Evolutionary conservation across 2,797 vertebrate genomes (phyloP), one percentile per base, ranked within the genome.

Genomic region (Falco naumanni): DNA sequence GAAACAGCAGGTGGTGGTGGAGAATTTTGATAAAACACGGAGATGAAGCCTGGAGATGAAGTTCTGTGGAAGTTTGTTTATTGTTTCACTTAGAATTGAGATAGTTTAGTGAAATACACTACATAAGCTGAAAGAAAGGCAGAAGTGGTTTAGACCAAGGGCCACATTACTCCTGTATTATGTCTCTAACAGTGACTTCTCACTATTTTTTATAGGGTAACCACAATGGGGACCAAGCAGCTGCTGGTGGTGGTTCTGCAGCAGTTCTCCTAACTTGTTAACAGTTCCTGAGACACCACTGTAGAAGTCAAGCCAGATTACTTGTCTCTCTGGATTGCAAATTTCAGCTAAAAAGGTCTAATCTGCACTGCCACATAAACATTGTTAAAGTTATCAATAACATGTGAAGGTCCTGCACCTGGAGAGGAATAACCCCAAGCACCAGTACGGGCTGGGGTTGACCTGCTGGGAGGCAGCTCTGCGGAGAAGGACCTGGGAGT

Each of bases 1-100:
- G 8, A 61, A 92, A 63, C 94, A 96, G 65, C 71, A 95, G 95
- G 34, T 77, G 87, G 90, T 96, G 94, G 92, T 96, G 90, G 71
- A 88, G 93, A 64, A 87, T 88, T 83, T 68, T 43, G 20, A 16
- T 41, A 68, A 71, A 34, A 34, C 14, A 29, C 1, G 8, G 2
- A 57, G 16, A 41, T 34, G 54, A 81, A 94, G 29, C n/a, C 45
- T 37, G 9, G 4, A 37, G 25, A 0, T 70, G 47, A 54, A 77
- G n/a, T 31, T 57, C 53, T 90, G 47, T 56, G 61, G 37, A 75
- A 65, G 3, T 51, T 33, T 71, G 22, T 9, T 75, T 66, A 51
- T 51, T 81, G 15, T 15, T 92, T 81, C 48, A 20, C 11, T 81
- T 78, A 48, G 28, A 71, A 80, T 21, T 70, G 13, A 54, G 86